These are phyloP conservation scores for Mythimna loreyi DNA, from an alignment of 2,888 invertebrate genomes.

Conservation along the genomic window DNA sequence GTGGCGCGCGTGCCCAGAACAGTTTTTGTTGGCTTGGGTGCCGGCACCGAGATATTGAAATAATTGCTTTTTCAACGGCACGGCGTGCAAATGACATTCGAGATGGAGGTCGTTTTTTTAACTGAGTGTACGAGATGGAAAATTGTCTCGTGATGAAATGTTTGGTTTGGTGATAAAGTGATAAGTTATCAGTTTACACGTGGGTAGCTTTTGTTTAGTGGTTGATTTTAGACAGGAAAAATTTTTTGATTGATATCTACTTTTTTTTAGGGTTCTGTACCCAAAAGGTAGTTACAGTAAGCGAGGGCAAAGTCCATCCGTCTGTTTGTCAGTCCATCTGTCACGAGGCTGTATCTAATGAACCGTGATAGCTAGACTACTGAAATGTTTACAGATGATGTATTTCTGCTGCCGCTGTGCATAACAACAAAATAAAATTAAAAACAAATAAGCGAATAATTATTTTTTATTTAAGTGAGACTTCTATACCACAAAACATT, in stretches of 20 bases:
- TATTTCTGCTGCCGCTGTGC: too few species aligned
- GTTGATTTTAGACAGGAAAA: constrained; percentile 5
- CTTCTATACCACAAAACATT: too few species aligned
- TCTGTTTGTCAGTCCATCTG: too few species aligned
- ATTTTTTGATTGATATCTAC: constrained; percentile 16
- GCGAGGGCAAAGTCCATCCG: too few species aligned
- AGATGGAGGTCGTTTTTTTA: constrained; percentile 90
- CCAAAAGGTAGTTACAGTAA: too few species aligned
- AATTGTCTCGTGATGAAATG: constrained; percentile 86
- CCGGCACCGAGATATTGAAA: constrained; percentile 88
- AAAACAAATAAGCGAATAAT: too few species aligned
- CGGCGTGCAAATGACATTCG: constrained; percentile 91
- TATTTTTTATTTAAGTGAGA: too few species aligned
- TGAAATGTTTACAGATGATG: too few species aligned
- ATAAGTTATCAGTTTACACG: constrained; percentile 54
- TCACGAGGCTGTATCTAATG: too few species aligned
- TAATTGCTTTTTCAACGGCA: constrained; percentile 90
- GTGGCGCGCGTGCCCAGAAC: constrained; percentile 84
- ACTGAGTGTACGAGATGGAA: constrained; percentile 82
- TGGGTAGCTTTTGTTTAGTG: constrained; percentile 28
- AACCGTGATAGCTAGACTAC: too few species aligned
- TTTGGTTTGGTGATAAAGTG: constrained; percentile 77
- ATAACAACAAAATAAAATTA: too few species aligned
- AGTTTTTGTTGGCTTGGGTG: constrained; percentile 85
- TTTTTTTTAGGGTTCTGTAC: not conserved